Evolutionary conservation across 2,888 invertebrate genomes (phyloP), one percentile per base, ranked within the genome.

Genomic region (Drosophila subsilvestris): DNA sequence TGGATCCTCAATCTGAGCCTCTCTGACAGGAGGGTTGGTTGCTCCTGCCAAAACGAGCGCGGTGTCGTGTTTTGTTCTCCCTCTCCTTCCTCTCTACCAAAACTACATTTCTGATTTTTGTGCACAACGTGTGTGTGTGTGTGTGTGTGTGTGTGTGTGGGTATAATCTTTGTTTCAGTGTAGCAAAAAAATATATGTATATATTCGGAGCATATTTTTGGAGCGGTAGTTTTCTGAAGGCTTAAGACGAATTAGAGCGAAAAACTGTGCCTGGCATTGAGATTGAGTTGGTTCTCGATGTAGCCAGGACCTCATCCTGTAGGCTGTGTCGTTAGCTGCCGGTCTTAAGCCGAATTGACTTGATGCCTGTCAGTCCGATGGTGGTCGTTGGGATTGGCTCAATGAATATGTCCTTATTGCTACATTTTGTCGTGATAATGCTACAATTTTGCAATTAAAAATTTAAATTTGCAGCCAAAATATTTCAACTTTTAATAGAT

Each of bases 61-160:
- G 85, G 82, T 86, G 69, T 86, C 79, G 65, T 77, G 78, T 83
- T 83, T 83, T 86, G 87, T 86, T 82, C 74, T 69, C 14, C 37
- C 37, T 37, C 37, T 37, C 37, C 4, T 37, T 14, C 4, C 62
- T 51, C 18, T 25, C 22, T 22, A 22, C 49, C 43, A 49, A 69
- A 58, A 55, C 70, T 3, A 76, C 72, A 68, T 74, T 22, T 22
- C 22, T 63, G 76, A 80, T 78, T 62, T 70, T 58, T 50, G 54
- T 22, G 50, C 47, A 43, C 54, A 65, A 14, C 37, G 14, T 6
- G 37, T 14, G 14, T 70, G 27, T 51, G 27, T 5, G 22, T 22
- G 6, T 22, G 3, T 20, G 2, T 59, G 60, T 25, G 27, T 51
- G 25, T 54, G 32, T 42, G 27, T 50, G 10, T 50, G 7, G 20